Percentiles rank a stretch among this genome's conserved stretches.
Conservation (phyloP, 2,888 invertebrate genomes). For the Diplazon laetatorius region DNA sequence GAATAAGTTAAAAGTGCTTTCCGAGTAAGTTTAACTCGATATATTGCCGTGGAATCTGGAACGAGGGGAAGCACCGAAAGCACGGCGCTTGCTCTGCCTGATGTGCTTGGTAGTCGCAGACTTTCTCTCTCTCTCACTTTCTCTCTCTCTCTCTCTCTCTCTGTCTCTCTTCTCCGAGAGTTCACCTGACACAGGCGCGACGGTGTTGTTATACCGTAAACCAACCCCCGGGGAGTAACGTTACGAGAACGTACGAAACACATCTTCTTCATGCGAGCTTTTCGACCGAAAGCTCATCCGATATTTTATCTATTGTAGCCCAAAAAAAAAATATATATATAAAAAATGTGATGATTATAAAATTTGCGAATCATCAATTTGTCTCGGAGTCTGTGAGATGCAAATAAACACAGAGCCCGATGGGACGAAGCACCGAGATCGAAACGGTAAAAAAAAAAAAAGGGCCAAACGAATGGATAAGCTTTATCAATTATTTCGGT, state of each 20-base stretch:
- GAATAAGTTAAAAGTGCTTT: conserved; percentile 73
- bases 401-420: no score
- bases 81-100: not conserved
- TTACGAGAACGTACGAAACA: conserved; percentile 5
- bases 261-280: conserved; percentile 5
- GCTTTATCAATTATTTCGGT: conserved; percentile 59
- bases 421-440: no score
- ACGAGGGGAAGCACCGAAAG: conserved; percentile 26
- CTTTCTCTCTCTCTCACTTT: not conserved
- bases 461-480: conserved; percentile 33
- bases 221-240: conserved; percentile 33
- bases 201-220: conserved; percentile 12
- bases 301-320: no score
- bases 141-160: not conserved
- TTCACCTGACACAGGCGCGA: not conserved
- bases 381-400: no score
- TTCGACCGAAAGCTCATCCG: conserved; percentile 23
- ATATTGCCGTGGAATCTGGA: conserved; percentile 67
- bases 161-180: not conserved
- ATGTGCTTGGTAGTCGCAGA: not conserved
- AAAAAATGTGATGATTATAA: not conserved
- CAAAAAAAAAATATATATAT: not conserved
- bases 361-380: no score
- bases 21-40: conserved; percentile 74
- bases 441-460: not conserved